Evolutionary conservation across 2,888 invertebrate genomes (phyloP).

Genomic region (Pachliopta kotzebuea): DNA sequence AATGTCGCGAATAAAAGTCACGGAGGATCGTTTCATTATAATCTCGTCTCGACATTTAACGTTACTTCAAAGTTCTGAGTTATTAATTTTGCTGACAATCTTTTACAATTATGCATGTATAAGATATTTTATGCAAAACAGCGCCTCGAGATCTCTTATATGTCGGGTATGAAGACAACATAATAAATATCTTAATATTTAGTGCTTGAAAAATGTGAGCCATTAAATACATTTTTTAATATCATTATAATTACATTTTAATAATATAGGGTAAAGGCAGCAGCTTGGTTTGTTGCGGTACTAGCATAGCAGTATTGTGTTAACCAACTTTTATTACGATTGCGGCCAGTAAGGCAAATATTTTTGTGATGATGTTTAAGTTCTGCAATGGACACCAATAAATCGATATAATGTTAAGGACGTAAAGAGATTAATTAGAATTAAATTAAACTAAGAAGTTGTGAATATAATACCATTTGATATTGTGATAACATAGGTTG

Average conservation of each 20-base stretch:
- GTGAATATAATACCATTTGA: not conserved
- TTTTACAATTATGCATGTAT: conserved; percentile 1
- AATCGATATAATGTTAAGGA: not conserved
- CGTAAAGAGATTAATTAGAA: not conserved
- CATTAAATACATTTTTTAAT: too few species aligned
- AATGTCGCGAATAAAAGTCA: not conserved
- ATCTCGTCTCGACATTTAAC: not conserved
- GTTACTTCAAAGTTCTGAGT: not conserved
- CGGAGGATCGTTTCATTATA: not conserved
- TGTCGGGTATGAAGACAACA: not conserved
- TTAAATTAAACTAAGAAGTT: not conserved
- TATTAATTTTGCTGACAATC: conserved; percentile 22
- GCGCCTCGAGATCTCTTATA: not conserved
- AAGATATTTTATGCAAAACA: not conserved
- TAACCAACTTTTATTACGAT: too few species aligned
- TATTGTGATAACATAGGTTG: not conserved
- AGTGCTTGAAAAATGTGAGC: too few species aligned
- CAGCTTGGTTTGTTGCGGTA: too few species aligned
- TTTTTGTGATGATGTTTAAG: too few species aligned
- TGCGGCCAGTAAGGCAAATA: too few species aligned
- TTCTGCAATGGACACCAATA: too few species aligned
- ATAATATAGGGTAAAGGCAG: too few species aligned
- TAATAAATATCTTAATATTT: not conserved
- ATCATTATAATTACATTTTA: too few species aligned
- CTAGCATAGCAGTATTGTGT: too few species aligned